Conservation (phyloP, 2,113 vertebrate genomes). For the Hemibagrus wyckioides region DNA sequence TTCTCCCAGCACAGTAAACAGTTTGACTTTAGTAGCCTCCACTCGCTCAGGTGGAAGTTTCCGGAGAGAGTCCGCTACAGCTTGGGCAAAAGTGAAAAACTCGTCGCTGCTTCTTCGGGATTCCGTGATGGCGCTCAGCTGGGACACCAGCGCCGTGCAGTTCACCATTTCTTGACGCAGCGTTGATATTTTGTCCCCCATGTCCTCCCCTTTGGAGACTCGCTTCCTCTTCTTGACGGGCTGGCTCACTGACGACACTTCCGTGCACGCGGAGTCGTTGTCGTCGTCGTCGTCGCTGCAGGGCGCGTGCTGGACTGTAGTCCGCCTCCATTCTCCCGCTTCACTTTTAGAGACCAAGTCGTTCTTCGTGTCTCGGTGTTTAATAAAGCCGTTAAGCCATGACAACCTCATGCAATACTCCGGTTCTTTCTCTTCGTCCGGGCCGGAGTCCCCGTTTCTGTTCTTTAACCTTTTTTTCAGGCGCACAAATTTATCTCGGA, state of each 20-base stretch:
- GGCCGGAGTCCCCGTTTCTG: background rate
- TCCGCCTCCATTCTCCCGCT: background rate
- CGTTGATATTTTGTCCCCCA: background rate
- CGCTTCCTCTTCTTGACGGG: background rate
- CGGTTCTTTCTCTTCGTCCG: conserved; percentile 7
- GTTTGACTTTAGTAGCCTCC: conserved; percentile 9
- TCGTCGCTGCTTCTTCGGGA: background rate
- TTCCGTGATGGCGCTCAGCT: background rate
- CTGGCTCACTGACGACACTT: conserved; percentile 11
- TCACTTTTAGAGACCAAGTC: background rate
- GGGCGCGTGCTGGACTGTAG: background rate
- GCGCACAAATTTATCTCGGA: conserved; percentile 4
- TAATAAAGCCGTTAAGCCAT: background rate
- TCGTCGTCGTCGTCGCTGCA: background rate
- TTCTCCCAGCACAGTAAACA: conserved; percentile 5
- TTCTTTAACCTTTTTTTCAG: background rate
- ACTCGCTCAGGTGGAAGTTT: conserved; percentile 6
- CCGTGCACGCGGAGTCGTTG: conserved; percentile 1
- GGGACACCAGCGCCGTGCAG: background rate
- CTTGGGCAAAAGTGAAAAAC: conserved; percentile 3
- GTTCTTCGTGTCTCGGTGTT: conserved; percentile 4
- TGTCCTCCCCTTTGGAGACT: background rate
- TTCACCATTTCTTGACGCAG: background rate
- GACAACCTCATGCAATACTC: background rate
- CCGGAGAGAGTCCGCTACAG: conserved; percentile 23